A percentile compares a stretch with the other conserved stretches of the same genome.
Conservation (phyloP, 1,140 invertebrate species). For the Archivesica marissinica region DNA sequence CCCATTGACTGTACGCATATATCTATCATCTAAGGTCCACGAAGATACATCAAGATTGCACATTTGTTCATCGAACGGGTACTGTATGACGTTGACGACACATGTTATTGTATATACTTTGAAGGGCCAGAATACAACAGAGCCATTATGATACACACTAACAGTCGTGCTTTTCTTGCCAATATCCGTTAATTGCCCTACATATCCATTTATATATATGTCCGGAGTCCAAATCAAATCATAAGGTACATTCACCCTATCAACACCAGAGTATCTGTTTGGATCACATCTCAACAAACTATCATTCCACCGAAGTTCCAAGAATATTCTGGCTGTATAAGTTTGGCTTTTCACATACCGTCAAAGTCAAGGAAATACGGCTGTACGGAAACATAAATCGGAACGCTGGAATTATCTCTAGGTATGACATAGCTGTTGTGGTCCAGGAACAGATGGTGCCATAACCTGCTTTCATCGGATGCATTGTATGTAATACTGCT, state of each 20-base stretch:
- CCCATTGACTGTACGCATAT: not conserved
- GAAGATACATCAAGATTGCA: conserved; percentile 98
- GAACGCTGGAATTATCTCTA: not conserved
- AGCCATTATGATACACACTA: not conserved
- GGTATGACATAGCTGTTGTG: not conserved
- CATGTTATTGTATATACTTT: conserved; percentile 84
- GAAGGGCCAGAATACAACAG: not conserved
- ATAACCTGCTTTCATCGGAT: not conserved
- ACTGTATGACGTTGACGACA: conserved; percentile 87
- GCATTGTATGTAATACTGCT: not conserved
- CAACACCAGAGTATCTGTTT: not conserved
- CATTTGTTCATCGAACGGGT: conserved; percentile 94
- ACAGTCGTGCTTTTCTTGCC: not conserved
- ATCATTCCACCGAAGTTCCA: not conserved
- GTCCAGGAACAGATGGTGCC: not conserved
- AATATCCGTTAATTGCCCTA: not conserved
- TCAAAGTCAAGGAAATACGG: not conserved
- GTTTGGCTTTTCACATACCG: not conserved
- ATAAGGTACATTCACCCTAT: not conserved
- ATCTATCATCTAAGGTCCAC: conserved; percentile 90
- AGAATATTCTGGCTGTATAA: not conserved
- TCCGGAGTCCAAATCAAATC: not conserved
- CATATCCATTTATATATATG: not conserved
- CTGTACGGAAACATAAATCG: not conserved
- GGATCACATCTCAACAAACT: not conserved